Evolutionary conservation across 2,888 invertebrate species (phyloP).

Genomic region (Eristalis arbustorum): DNA sequence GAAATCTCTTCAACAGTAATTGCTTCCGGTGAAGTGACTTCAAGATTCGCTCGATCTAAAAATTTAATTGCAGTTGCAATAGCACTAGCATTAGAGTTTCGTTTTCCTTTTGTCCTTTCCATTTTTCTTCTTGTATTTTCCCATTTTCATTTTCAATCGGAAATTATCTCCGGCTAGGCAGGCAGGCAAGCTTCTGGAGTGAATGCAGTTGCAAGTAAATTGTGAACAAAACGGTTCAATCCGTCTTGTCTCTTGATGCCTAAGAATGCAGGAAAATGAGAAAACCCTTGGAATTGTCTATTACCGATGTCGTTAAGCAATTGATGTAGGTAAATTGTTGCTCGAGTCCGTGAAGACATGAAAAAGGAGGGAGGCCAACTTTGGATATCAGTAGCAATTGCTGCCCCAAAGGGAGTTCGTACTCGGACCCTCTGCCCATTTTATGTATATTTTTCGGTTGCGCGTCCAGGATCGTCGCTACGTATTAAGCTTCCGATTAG

Average conservation of each 20-base stretch:
- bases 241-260: slow-evolving; percentile 22
- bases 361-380: neutral
- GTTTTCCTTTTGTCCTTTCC: neutral
- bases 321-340: slow-evolving; percentile 38
- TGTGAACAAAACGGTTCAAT: slow-evolving; percentile 50
- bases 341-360: neutral
- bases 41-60: slow-evolving; percentile 68
- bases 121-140: neutral
- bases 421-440: too few relatives aligned
- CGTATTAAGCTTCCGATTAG: too few relatives aligned
- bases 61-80: slow-evolving; percentile 69
- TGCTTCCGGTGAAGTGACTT: slow-evolving; percentile 69
- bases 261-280: slow-evolving; percentile 44
- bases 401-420: neutral
- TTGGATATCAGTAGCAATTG: neutral
- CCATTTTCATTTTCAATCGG: slow-evolving; percentile 50
- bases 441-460: too few relatives aligned
- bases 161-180: slow-evolving; percentile 61
- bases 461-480: too few relatives aligned
- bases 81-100: slow-evolving; percentile 35
- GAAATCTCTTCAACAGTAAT: slow-evolving; percentile 70
- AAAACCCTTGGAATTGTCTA: slow-evolving; percentile 50
- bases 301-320: slow-evolving; percentile 47
- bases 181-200: slow-evolving; percentile 39
- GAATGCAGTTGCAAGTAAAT: slow-evolving; percentile 44